Conservation (phyloP, 2,888 invertebrate species). For the Osmoderma eremita region DNA sequence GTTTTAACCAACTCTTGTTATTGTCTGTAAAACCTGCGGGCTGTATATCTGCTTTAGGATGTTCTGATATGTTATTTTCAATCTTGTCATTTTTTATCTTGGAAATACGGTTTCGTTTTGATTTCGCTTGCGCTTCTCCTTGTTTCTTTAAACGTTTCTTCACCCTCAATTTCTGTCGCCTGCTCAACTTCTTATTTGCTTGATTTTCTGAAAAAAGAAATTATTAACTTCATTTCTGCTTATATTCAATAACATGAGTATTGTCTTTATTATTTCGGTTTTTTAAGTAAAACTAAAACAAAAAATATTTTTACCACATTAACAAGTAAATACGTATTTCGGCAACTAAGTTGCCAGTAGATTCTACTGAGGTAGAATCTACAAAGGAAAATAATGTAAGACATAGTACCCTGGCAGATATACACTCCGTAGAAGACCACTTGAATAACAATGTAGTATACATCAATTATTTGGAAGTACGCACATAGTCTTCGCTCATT, state of each 20-base stretch:
- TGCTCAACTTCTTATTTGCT: constrained; percentile 45
- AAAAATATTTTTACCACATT: no score
- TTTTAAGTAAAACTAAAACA: no score
- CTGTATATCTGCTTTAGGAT: constrained; percentile 45
- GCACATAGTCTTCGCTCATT: no score
- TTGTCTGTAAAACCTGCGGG: constrained; percentile 73
- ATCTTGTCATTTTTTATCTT: constrained; percentile 55
- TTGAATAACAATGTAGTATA: no score
- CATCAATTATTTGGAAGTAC: no score
- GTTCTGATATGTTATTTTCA: constrained; percentile 46
- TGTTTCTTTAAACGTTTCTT: constrained; percentile 55
- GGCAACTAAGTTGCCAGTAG: no score
- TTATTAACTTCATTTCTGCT: background rate
- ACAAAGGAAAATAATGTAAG: background rate
- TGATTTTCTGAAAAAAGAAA: constrained; percentile 59
- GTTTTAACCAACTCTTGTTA: constrained; percentile 77
- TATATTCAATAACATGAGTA: no score
- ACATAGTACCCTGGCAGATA: no score
- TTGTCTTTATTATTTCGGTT: no score
- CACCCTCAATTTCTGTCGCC: constrained; percentile 53
- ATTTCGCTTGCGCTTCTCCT: constrained; percentile 46
- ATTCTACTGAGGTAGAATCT: no score
- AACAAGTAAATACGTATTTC: no score
- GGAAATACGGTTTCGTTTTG: constrained; percentile 49
- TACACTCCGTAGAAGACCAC: no score